phyloP scores from a whole-genome alignment of 2,888 invertebrate species.

The Hymenopus coronatus region DNA sequence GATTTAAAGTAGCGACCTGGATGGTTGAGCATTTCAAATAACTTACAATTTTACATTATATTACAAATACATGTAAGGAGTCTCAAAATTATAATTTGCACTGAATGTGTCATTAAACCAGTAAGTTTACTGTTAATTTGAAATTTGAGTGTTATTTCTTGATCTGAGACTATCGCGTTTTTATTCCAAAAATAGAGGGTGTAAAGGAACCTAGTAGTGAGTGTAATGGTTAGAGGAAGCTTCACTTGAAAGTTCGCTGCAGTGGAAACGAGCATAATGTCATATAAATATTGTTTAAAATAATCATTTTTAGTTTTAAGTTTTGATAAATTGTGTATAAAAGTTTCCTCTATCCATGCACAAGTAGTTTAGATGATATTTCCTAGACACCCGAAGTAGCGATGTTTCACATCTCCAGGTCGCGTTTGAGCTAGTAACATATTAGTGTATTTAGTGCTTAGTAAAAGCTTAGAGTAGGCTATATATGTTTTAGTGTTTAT shows the following conservation, averaged over 20 bases:
- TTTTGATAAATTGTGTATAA: no score
- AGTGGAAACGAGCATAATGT: no score
- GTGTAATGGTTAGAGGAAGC: not conserved
- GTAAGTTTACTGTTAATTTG: not conserved
- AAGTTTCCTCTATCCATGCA: not conserved
- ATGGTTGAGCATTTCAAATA: not conserved
- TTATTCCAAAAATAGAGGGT: not conserved
- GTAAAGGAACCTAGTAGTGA: not conserved
- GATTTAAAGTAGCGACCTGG: not conserved
- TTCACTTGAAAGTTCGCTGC: no score
- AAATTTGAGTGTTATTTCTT: not conserved
- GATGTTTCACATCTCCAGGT: not conserved
- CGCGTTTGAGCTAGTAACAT: slow-evolving; percentile 14
- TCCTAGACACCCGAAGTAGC: not conserved
- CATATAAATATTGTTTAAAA: no score
- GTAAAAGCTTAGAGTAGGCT: slow-evolving; percentile 17
- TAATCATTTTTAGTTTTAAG: no score
- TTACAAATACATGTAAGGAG: not conserved
- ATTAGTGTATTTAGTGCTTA: slow-evolving; percentile 32
- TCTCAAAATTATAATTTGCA: not conserved
- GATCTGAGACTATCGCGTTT: not conserved
- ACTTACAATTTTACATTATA: not conserved
- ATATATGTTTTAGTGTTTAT: slow-evolving; percentile 17
- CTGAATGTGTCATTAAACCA: no score
- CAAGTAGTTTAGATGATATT: not conserved